phyloP scores from a whole-genome alignment of 2,113 vertebrate genomes.

The Chunga burmeisteri region DNA sequence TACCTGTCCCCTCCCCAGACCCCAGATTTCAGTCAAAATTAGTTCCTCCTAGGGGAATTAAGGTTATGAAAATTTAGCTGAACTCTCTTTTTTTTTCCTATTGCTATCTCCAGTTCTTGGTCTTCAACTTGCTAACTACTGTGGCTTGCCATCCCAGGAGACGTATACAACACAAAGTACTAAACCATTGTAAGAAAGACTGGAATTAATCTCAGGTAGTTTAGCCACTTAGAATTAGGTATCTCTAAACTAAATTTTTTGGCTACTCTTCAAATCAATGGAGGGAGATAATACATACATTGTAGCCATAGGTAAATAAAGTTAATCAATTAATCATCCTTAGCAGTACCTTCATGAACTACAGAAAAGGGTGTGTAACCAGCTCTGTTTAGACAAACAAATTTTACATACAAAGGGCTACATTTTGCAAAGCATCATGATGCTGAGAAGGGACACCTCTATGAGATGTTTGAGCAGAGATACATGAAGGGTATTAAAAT shows the following conservation, averaged over 20 bases:
- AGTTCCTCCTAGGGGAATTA: not conserved
- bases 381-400: not conserved
- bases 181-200: not conserved
- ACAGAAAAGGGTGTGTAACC: not conserved
- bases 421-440: not conserved
- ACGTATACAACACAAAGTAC: not conserved
- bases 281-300: not conserved
- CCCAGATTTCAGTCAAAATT: not conserved
- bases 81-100: not conserved
- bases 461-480: not conserved
- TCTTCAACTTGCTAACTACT: not conserved
- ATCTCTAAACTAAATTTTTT: not conserved
- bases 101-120: not conserved
- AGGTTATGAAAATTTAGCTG: not conserved
- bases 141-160: not conserved
- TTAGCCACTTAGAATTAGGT: not conserved
- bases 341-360: not conserved
- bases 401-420: not conserved
- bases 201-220: not conserved
- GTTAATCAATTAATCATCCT: not conserved
- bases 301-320: not conserved
- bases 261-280: not conserved
- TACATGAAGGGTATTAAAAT: not conserved
- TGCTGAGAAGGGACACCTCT: not conserved
- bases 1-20: not conserved